Conservation (phyloP, 2,888 invertebrate species). For the Diaphora mendica region DNA sequence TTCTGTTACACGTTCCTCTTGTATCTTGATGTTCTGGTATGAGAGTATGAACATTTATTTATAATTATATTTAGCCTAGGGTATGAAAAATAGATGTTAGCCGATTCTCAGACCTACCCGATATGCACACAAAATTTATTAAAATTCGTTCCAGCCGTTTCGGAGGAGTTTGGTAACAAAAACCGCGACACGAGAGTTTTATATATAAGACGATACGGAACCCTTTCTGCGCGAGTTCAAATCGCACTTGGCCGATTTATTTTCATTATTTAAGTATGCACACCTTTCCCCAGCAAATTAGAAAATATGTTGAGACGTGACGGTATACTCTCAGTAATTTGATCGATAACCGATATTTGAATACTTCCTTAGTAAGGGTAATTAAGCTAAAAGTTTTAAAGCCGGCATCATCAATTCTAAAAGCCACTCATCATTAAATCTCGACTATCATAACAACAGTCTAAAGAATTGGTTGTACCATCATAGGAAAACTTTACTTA, state of each 20-base stretch:
- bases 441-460: neutral
- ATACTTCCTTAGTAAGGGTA: neutral
- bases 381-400: neutral
- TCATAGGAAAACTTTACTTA: neutral
- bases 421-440: neutral
- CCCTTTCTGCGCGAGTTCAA: too few species aligned
- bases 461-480: neutral
- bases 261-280: neutral
- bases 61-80: neutral
- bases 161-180: too few species aligned
- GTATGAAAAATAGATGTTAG: too few species aligned
- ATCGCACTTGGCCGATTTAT: too few species aligned
- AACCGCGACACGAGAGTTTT: too few species aligned
- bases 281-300: neutral
- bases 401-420: neutral
- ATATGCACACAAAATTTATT: too few species aligned
- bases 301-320: conserved; percentile 2
- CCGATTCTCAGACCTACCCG: too few species aligned
- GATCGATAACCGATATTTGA: conserved; percentile 3
- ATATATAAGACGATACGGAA: neutral
- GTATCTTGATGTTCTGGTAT: neutral
- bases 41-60: neutral
- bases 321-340: neutral
- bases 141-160: too few species aligned
- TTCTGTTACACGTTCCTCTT: neutral